Base-by-base conservation (phyloP, 2,113 vertebrate species). In the Carollia perspicillata region DNA sequence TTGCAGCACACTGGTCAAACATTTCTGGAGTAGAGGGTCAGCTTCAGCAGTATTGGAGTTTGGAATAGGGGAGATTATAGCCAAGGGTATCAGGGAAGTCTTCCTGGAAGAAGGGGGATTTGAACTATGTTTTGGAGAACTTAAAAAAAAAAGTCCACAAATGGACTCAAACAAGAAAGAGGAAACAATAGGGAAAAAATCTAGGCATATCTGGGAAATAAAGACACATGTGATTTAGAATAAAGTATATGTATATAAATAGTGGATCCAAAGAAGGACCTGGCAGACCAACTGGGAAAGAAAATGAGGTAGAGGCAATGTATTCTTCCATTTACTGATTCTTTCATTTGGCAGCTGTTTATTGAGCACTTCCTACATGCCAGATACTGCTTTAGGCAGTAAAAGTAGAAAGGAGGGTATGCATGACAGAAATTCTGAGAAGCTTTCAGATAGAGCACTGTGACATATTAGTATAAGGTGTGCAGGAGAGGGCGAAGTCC, bases 71-170 rank as follows among this genome's bases (percentile, higher is more conserved):
- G 14, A 75, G 30, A 53, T 14, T 0, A n/a, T 22, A 47, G 33
- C 11, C 51, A 66, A 88, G 37, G n/a, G 1, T 40, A 22, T 55
- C 28, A 44, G 1, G 30, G 18, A 90, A 91, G 60, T 0, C 47
- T 94, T 89, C 42, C 26, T 72, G 12, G 35, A 93, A 53, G 65
- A 95, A 95, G 69, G 23, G 47, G 71, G 33, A 58, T 93, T 88
- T 86, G 58, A 91, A 51, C 13, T 90, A 55, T 13, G n/a, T 16
- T 17, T 89, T 93, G 42, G 71, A 79, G 30, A 79, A 47, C 51
- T 58, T 44, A 68, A 66, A 95, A 96, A 96, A 71, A 20, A 90
- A 69, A 28, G 17, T 68, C 47, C 35, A 33, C 2, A 0, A 20
- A 69, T 51, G 8, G 35, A 81, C 1, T 72, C 18, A 86, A 60